These are phyloP conservation scores for Laothoe populi DNA, from an alignment of 2,888 invertebrate genomes.

Conservation along the genomic window DNA sequence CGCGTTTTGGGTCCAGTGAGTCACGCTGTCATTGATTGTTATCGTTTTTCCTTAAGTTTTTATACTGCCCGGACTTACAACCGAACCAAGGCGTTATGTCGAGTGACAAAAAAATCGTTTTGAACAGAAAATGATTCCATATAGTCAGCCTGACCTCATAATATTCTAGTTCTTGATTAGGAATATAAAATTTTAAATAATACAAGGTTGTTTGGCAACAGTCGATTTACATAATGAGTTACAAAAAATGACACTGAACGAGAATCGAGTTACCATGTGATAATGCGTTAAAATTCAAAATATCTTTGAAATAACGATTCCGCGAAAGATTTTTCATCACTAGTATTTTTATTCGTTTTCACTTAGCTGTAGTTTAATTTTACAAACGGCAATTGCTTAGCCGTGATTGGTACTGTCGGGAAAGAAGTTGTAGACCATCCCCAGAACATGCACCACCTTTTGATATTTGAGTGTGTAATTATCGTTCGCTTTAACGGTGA, in stretches of 20 bases:
- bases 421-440: no score
- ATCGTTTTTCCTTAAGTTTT: no score
- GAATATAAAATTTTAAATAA: slow-evolving; percentile 7
- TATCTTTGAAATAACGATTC: slow-evolving; percentile 17
- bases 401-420: no score
- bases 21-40: no score
- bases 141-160: slow-evolving; percentile 8
- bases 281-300: slow-evolving; percentile 23
- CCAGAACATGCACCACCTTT: no score
- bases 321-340: background rate
- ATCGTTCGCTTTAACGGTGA: no score
- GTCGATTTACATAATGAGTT: slow-evolving; percentile 15
- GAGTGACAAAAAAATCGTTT: background rate
- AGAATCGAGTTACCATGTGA: slow-evolving; percentile 15
- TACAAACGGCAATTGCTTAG: no score
- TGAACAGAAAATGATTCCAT: background rate
- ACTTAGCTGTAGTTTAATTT: no score
- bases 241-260: slow-evolving; percentile 23
- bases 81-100: background rate
- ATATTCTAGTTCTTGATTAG: background rate
- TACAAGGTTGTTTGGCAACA: slow-evolving; percentile 16
- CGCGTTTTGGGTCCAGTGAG: no score
- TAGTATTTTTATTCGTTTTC: background rate
- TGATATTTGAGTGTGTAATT: no score
- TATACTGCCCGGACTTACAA: no score